A percentile compares a stretch with the other conserved stretches of the same genome.
Evolutionary conservation across 1,140 invertebrate species (phyloP).

Genomic region (Sminthurides bifidus): DNA sequence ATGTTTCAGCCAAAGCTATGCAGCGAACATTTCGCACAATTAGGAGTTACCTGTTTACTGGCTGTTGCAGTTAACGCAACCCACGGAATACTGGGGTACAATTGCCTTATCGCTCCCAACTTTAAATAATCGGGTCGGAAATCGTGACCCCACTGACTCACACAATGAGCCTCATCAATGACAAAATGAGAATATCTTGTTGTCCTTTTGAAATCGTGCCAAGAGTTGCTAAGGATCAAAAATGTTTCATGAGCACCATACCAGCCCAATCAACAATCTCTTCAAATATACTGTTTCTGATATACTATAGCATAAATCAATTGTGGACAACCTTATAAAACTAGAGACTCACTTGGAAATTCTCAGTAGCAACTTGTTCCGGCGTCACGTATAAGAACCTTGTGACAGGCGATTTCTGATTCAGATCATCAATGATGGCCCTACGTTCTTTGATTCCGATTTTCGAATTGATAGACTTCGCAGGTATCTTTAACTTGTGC

Average conservation of each 20-base stretch:
- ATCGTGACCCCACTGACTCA: constrained; percentile 97
- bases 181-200: constrained; percentile 60
- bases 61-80: constrained; percentile 87
- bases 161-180: constrained; percentile 96
- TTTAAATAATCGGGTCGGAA: constrained; percentile 91
- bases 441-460: constrained; percentile 58
- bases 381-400: constrained; percentile 59
- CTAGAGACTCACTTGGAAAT: constrained; percentile 47
- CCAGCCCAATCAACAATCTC: no score
- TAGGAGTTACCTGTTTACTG: constrained; percentile 41
- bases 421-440: constrained; percentile 44
- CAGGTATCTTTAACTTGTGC: constrained; percentile 52
- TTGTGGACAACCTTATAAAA: constrained; percentile 80
- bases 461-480: constrained; percentile 81
- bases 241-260: no score
- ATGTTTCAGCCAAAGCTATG: constrained; percentile 13
- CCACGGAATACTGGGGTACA: constrained; percentile 58
- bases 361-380: constrained; percentile 69
- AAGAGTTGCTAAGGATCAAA: no score
- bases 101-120: constrained; percentile 56
- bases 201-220: no score
- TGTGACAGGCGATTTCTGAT: neutral
- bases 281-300: constrained; percentile 7
- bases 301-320: constrained; percentile 53
- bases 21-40: no score